These are phyloP conservation scores for Meghimatium bilineatum DNA, from an alignment of 2,888 invertebrate species.

Conservation along the genomic window DNA sequence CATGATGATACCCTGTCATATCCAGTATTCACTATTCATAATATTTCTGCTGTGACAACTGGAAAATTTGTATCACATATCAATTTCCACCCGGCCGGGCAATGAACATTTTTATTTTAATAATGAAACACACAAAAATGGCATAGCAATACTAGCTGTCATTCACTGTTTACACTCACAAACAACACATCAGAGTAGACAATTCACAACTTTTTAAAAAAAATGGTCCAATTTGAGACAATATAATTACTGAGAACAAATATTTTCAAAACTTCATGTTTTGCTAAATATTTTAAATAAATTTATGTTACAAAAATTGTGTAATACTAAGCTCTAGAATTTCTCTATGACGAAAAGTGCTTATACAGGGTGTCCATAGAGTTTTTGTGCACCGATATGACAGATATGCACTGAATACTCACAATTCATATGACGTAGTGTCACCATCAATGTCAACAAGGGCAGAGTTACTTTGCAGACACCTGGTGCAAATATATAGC, in stretches of 20 bases:
- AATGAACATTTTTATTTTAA: conserved; percentile 28
- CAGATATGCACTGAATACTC: too few species aligned
- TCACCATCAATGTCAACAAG: too few species aligned
- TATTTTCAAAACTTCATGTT: background rate
- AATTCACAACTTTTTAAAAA: background rate
- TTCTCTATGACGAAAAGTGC: background rate
- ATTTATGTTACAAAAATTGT: background rate
- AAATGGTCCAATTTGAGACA: background rate
- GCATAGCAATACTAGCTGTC: conserved; percentile 19
- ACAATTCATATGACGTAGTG: too few species aligned
- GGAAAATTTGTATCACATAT: conserved; percentile 31
- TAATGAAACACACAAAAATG: conserved; percentile 14
- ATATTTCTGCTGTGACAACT: conserved; percentile 3
- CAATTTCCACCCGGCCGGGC: conserved; percentile 13
- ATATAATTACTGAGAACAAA: background rate
- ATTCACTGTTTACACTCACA: background rate
- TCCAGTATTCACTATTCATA: conserved; percentile 6
- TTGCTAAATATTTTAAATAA: background rate
- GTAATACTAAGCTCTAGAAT: background rate
- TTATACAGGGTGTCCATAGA: too few species aligned
- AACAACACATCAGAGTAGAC: background rate
- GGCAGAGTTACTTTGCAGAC: too few species aligned
- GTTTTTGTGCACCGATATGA: too few species aligned
- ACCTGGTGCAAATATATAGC: background rate
- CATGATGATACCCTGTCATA: background rate